A percentile compares a stretch with the other conserved stretches of the same genome.
Evolutionary conservation across 2,113 vertebrate species (phyloP).

Genomic region (Hyperoodon ampullatus): DNA sequence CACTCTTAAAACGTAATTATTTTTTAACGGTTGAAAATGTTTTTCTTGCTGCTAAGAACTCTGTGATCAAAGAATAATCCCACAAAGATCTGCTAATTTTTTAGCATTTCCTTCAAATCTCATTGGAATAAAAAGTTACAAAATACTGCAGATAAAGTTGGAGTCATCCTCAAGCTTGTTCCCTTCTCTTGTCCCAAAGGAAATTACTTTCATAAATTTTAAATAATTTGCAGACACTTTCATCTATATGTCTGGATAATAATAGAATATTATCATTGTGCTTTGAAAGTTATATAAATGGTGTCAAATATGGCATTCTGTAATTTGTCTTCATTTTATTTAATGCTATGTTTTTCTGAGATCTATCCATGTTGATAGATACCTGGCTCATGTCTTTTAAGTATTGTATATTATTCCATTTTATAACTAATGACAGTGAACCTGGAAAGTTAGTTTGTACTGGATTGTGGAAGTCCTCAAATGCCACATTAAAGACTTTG

Average conservation of each 20-base stretch:
- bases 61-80: conserved; percentile 54
- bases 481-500: not conserved
- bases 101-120: conserved; percentile 57
- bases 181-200: not conserved
- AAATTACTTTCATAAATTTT: conserved; percentile 22
- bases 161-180: not conserved
- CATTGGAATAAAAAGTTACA: conserved; percentile 48
- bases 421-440: not conserved
- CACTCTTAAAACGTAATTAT: conserved; percentile 12
- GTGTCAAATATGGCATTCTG: not conserved
- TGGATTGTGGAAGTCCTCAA: not conserved
- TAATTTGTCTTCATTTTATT: not conserved
- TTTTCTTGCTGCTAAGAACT: conserved; percentile 45
- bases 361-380: not conserved
- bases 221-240: conserved; percentile 14
- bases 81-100: conserved; percentile 30
- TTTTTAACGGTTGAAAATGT: conserved; percentile 45
- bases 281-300: not conserved
- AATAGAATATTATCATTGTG: not conserved
- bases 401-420: not conserved
- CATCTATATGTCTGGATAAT: not conserved
- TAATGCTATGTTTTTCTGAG: not conserved
- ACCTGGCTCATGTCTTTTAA: conserved; percentile 15
- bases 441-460: not conserved
- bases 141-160: not conserved